Evolutionary conservation across 2,888 invertebrate species (phyloP).

Genomic region (Cosmorhoe ocellata): DNA sequence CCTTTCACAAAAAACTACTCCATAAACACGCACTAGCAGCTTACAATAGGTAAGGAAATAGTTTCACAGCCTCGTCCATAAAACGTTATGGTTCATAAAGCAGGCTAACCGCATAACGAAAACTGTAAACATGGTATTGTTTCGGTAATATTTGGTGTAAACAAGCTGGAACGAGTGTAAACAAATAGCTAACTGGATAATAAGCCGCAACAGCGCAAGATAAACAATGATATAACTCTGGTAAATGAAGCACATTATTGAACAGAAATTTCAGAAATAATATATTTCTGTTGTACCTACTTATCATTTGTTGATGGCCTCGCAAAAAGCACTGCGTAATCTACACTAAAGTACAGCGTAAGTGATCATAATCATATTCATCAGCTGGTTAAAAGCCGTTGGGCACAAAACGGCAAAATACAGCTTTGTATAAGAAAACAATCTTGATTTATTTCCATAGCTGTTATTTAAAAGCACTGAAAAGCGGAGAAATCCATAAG

Average conservation of each 20-base stretch:
- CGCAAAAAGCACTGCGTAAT: no score
- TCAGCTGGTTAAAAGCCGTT: no score
- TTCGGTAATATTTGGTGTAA: constrained; percentile 26
- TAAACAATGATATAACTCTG: constrained; percentile 16
- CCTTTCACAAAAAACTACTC: not conserved
- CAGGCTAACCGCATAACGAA: constrained; percentile 25
- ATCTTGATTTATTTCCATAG: no score
- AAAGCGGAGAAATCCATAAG: constrained; percentile 20
- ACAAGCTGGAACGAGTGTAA: constrained; percentile 24
- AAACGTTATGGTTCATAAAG: constrained; percentile 33
- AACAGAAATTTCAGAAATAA: not conserved
- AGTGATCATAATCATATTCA: no score
- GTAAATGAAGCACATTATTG: constrained; percentile 1
- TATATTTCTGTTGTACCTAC: no score
- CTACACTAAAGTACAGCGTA: no score
- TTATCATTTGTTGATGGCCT: no score
- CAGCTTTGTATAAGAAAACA: no score
- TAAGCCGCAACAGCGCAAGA: constrained; percentile 13
- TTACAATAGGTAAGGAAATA: constrained; percentile 24
- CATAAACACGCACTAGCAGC: constrained; percentile 17
- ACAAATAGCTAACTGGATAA: constrained; percentile 23
- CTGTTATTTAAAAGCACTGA: no score
- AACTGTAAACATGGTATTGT: constrained; percentile 34
- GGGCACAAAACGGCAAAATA: no score
- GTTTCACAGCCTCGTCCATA: constrained; percentile 25